Conservation (phyloP, 1,140 invertebrate species). For the Capitella teleta region DNA sequence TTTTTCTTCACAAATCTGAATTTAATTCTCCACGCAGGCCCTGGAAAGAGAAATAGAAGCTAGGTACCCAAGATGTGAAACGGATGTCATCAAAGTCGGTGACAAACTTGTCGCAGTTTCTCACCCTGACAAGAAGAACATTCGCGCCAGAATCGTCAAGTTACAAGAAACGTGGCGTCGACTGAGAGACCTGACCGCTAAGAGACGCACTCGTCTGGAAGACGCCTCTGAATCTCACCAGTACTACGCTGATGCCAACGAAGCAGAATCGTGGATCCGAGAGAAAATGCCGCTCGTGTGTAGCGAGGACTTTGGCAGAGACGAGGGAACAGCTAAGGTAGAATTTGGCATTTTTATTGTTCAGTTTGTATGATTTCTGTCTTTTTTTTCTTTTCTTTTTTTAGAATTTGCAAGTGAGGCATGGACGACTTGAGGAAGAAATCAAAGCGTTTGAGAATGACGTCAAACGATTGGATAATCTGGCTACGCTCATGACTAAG, state of each 20-base stretch:
- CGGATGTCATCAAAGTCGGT: conserved; percentile 62
- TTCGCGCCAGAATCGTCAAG: conserved; percentile 54
- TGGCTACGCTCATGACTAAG: conserved; percentile 51
- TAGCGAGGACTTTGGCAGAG: conserved; percentile 82
- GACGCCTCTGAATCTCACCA: conserved; percentile 89
- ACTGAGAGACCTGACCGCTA: conserved; percentile 69
- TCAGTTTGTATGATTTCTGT: not conserved
- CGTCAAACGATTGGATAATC: conserved; percentile 70
- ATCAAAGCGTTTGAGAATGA: conserved; percentile 81
- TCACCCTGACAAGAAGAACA: conserved; percentile 58
- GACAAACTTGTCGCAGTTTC: conserved; percentile 68
- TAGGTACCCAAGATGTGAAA: conserved; percentile 62
- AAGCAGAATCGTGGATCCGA: conserved; percentile 93
- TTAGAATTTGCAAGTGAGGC: conserved; percentile 55
- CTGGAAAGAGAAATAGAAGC: conserved; percentile 85
- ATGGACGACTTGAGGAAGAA: conserved; percentile 79
- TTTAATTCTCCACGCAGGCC: no score
- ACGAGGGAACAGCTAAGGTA: conserved; percentile 72
- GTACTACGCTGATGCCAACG: conserved; percentile 93
- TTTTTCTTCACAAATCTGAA: no score
- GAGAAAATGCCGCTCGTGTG: conserved; percentile 80
- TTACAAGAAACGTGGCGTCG: conserved; percentile 74
- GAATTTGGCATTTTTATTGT: not conserved
- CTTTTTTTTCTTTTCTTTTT: conserved; percentile 1
- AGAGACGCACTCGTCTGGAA: conserved; percentile 72